These are phyloP conservation scores for Hemibagrus wyckioides DNA, from an alignment of 2,113 vertebrate species.

Conservation along the genomic window DNA sequence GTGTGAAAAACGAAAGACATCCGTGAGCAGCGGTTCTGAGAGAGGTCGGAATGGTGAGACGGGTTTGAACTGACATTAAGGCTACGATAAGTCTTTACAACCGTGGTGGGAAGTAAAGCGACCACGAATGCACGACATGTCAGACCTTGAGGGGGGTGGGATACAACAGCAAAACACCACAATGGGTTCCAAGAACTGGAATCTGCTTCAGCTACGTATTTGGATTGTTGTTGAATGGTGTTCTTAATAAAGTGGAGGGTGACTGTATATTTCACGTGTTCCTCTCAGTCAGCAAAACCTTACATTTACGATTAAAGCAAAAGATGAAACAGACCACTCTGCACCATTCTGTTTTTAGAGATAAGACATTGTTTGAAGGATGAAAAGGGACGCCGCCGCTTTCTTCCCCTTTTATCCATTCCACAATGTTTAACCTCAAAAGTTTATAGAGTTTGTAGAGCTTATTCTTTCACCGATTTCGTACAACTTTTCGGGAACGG, in stretches of 20 bases:
- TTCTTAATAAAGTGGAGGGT: neutral
- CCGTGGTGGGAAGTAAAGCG: neutral
- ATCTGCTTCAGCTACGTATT: neutral
- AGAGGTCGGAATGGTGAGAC: neutral
- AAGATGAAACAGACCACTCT: neutral
- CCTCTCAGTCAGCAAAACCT: neutral
- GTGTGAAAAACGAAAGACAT: neutral
- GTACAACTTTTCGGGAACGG: neutral
- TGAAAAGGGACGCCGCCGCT: neutral
- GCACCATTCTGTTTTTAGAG: neutral
- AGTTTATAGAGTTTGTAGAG: neutral
- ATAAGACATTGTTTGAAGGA: neutral
- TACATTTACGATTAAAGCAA: neutral
- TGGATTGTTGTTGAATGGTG: neutral
- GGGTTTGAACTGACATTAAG: neutral
- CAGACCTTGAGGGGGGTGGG: neutral
- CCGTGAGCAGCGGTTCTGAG: neutral
- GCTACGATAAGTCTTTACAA: neutral
- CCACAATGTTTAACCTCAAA: neutral
- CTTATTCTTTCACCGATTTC: neutral
- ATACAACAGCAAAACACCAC: neutral
- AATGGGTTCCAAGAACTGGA: neutral
- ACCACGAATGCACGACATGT: neutral
- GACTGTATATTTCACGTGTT: neutral
- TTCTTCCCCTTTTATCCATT: neutral